Conservation (phyloP, 2,888 invertebrate genomes). For the Phyllotreta striolata region DNA sequence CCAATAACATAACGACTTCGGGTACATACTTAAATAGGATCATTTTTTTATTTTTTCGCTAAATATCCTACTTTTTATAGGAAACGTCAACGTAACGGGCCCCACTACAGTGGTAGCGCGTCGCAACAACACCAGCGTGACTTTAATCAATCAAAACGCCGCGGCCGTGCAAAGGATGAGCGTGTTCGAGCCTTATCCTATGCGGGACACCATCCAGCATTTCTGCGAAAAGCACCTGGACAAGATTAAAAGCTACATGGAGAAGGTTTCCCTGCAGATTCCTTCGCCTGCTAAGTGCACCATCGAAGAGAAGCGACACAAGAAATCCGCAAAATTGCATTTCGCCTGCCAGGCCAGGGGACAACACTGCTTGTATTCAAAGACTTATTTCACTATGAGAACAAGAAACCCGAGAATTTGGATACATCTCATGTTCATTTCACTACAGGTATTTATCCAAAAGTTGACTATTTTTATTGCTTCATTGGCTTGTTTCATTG, state of each 20-base stretch:
- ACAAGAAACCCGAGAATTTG: slow-evolving; percentile 86
- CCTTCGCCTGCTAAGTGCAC: slow-evolving; percentile 94
- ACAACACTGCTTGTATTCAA: slow-evolving; percentile 86
- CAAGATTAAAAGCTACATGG: slow-evolving; percentile 92
- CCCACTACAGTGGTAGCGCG: slow-evolving; percentile 71
- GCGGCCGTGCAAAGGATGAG: slow-evolving; percentile 70
- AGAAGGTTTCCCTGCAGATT: slow-evolving; percentile 81
- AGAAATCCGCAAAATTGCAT: slow-evolving; percentile 86
- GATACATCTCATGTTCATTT: slow-evolving; percentile 96
- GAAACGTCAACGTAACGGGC: slow-evolving; percentile 66
- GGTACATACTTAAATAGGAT: slow-evolving; percentile 39
- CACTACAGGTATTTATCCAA: slow-evolving; percentile 69
- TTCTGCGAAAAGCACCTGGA: slow-evolving; percentile 95
- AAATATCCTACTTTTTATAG: slow-evolving; percentile 46
- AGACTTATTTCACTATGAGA: slow-evolving; percentile 79
- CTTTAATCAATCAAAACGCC: slow-evolving; percentile 66
- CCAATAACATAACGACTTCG: slow-evolving; percentile 36
- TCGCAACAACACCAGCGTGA: slow-evolving; percentile 77
- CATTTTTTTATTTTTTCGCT: slow-evolving; percentile 9
- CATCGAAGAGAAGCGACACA: slow-evolving; percentile 88
- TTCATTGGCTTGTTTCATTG: background rate
- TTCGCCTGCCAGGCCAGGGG: slow-evolving; percentile 88
- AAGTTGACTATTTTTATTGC: background rate
- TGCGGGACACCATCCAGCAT: slow-evolving; percentile 91
- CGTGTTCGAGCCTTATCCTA: slow-evolving; percentile 90